phyloP scores from a whole-genome alignment of 53 echinoderm and acorn worm species.

The Echinometra lucunter region DNA sequence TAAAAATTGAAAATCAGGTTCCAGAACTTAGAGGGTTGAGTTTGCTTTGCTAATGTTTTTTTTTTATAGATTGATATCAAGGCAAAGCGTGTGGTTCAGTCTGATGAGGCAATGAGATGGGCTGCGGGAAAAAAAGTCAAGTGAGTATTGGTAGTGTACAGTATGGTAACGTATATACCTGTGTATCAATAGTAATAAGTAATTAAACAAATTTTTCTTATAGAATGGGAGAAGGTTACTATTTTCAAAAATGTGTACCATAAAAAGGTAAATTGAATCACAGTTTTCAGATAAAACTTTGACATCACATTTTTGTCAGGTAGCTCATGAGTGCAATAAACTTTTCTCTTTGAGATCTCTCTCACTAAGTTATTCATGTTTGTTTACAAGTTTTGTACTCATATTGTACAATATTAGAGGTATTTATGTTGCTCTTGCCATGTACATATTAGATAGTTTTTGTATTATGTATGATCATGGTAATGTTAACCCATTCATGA shows the following conservation, averaged over 20 bases:
- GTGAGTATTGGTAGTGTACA: slow-evolving; percentile 75
- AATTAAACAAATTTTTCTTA: neutral
- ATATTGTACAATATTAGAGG: neutral
- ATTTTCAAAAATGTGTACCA: neutral
- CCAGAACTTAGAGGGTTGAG: too few relatives aligned
- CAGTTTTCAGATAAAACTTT: too few relatives aligned
- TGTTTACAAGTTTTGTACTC: neutral
- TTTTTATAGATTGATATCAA: slow-evolving; percentile 82
- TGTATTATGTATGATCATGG: too few relatives aligned
- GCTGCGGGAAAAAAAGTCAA: slow-evolving; percentile 83
- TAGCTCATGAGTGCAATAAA: neutral
- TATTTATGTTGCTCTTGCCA: too few relatives aligned
- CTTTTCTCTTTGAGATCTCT: neutral
- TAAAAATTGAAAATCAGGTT: too few relatives aligned
- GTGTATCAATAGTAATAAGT: too few relatives aligned
- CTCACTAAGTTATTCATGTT: neutral
- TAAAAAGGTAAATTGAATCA: too few relatives aligned
- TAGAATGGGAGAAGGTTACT: neutral
- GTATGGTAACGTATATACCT: neutral
- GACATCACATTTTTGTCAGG: too few relatives aligned
- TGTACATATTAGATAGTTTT: too few relatives aligned
- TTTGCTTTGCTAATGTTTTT: neutral
- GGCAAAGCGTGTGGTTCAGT: slow-evolving; percentile 77
- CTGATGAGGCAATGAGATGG: slow-evolving; percentile 89
- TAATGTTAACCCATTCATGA: too few relatives aligned